Evolutionary conservation across 2,888 invertebrate species (phyloP).

Genomic region (Xestia xanthographa): DNA sequence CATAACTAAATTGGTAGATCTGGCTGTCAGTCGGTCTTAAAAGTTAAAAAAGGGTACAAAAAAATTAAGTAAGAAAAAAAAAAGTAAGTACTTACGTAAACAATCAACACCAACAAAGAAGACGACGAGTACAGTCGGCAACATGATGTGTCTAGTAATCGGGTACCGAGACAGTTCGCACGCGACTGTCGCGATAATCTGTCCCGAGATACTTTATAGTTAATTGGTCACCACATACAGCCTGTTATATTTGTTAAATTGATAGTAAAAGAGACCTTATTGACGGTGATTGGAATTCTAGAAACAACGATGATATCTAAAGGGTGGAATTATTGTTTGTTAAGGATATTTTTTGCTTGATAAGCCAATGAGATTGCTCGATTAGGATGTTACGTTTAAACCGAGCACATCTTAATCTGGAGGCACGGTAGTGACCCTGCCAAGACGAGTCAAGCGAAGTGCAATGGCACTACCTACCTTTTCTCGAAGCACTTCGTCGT

Average conservation of each 20-base stretch:
- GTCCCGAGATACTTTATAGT: conserved; percentile 68
- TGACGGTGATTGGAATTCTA: neutral
- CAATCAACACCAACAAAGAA: conserved; percentile 47
- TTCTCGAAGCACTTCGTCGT: too few relatives aligned
- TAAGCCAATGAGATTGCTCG: neutral
- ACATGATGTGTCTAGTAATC: conserved; percentile 60
- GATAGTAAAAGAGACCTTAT: conserved; percentile 22
- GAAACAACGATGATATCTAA: too few relatives aligned
- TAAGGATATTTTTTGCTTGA: neutral
- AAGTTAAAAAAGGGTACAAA: neutral
- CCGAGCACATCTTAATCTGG: neutral
- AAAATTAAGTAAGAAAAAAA: neutral
- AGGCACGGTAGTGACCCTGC: neutral
- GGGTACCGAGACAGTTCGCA: conserved; percentile 49
- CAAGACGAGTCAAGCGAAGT: too few relatives aligned
- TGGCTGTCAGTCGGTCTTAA: neutral
- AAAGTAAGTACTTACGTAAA: conserved; percentile 60
- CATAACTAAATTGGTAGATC: neutral
- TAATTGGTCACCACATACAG: conserved; percentile 68
- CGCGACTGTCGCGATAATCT: conserved; percentile 67
- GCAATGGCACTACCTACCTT: too few relatives aligned
- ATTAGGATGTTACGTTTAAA: neutral
- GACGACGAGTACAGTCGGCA: conserved; percentile 54
- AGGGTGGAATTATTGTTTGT: neutral
- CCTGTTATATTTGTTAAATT: conserved; percentile 56